Conservation (phyloP, 2,797 vertebrate species). For the Furcifer pardalis region DNA sequence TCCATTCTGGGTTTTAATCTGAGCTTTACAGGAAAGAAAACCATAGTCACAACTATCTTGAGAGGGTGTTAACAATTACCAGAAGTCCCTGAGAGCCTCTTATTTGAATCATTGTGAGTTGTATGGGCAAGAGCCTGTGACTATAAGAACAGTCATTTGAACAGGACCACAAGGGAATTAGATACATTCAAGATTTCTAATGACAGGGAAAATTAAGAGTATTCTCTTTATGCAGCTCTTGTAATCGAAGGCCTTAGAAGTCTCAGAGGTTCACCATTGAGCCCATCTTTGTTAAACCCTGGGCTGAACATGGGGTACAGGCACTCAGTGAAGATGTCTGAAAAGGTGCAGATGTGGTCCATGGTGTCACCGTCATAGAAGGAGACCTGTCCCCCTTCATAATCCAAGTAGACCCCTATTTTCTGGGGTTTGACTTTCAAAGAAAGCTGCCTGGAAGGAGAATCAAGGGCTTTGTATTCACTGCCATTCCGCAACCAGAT, state of each 20-base stretch:
- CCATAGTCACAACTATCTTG: no score
- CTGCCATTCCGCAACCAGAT: constrained; percentile 70
- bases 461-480: constrained; percentile 77
- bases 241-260: background rate
- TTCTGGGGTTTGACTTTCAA: constrained; percentile 68
- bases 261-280: constrained; percentile 76
- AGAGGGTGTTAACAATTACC: no score
- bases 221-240: background rate
- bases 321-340: constrained; percentile 73
- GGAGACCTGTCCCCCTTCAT: constrained; percentile 66
- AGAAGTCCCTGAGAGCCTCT: no score
- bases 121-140: no score
- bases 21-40: background rate
- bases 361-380: constrained; percentile 79
- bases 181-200: background rate
- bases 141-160: no score
- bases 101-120: no score
- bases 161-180: background rate
- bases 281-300: constrained; percentile 79
- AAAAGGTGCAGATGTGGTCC: constrained; percentile 79
- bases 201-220: background rate
- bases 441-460: constrained; percentile 66
- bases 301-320: constrained; percentile 82
- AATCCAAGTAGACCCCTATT: constrained; percentile 77
- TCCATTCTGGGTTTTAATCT: background rate